Conservation (phyloP, 2,888 invertebrate species). For the Hypsopygia costalis region DNA sequence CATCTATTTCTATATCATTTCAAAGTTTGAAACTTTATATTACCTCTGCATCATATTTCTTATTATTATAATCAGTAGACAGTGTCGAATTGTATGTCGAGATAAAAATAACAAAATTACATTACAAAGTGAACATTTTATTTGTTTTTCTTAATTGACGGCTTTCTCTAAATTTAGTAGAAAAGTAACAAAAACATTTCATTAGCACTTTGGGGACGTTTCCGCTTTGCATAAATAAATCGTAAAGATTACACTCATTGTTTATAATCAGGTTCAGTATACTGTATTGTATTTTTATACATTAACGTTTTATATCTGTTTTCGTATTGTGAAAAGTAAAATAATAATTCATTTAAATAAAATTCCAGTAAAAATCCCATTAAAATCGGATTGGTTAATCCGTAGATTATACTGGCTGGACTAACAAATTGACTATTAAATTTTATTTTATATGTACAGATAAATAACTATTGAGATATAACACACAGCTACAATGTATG, state of each 20-base stretch:
- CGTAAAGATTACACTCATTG: slow-evolving; percentile 6
- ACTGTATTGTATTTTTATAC: neutral
- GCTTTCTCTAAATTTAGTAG: slow-evolving; percentile 9
- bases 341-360: too few species aligned
- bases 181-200: slow-evolving; percentile 15
- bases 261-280: slow-evolving; percentile 6
- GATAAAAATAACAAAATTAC: neutral
- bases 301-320: neutral
- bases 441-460: too few species aligned
- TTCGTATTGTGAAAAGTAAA: too few species aligned
- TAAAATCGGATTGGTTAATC: too few species aligned
- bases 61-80: slow-evolving; percentile 1
- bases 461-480: too few species aligned
- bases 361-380: too few species aligned
- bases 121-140: neutral
- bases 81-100: slow-evolving; percentile 1
- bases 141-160: slow-evolving; percentile 2
- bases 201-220: slow-evolving; percentile 23
- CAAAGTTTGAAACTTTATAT: too few species aligned
- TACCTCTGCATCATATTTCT: neutral
- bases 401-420: too few species aligned
- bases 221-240: slow-evolving; percentile 7
- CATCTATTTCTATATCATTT: too few species aligned
- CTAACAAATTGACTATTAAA: too few species aligned
- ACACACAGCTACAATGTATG: too few species aligned